phyloP scores from a whole-genome alignment of 2,888 invertebrate genomes.

The Leptogaster cylindrica region DNA sequence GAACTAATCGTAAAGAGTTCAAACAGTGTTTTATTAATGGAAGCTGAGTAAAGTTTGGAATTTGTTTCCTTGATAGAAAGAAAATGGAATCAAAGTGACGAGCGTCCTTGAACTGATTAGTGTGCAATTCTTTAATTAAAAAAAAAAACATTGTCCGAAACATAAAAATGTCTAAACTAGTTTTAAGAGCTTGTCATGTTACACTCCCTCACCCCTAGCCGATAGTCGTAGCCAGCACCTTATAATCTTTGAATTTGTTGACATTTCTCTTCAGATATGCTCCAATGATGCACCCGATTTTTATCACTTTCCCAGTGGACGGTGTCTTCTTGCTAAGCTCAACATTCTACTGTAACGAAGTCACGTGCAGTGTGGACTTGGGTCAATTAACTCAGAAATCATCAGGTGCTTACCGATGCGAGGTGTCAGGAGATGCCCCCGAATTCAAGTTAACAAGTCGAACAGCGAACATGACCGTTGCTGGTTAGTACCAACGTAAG shows the following conservation, averaged over 20 bases:
- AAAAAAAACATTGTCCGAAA: no score
- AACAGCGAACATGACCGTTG: constrained; percentile 66
- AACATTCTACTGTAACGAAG: constrained; percentile 56
- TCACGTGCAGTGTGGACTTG: constrained; percentile 57
- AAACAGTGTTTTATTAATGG: no score
- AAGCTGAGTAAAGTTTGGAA: no score
- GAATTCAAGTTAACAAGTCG: constrained; percentile 65
- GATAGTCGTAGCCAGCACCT: no score
- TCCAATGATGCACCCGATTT: constrained; percentile 56
- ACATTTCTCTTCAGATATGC: constrained; percentile 53
- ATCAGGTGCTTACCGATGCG: constrained; percentile 66
- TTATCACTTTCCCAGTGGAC: constrained; percentile 55
- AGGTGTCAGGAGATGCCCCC: constrained; percentile 68
- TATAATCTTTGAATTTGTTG: not conserved
- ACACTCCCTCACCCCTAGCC: no score
- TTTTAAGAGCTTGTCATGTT: no score
- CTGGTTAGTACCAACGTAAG: constrained; percentile 61
- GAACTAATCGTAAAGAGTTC: no score
- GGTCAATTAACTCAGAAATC: constrained; percentile 56
- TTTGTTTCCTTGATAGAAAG: no score
- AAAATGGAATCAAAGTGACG: no score
- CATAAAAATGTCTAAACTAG: no score
- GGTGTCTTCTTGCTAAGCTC: constrained; percentile 55
- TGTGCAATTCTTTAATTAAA: no score
- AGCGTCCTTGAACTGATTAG: no score